Conservation (phyloP, 2,113 vertebrate genomes). For the Ibidorhyncha struthersii region DNA sequence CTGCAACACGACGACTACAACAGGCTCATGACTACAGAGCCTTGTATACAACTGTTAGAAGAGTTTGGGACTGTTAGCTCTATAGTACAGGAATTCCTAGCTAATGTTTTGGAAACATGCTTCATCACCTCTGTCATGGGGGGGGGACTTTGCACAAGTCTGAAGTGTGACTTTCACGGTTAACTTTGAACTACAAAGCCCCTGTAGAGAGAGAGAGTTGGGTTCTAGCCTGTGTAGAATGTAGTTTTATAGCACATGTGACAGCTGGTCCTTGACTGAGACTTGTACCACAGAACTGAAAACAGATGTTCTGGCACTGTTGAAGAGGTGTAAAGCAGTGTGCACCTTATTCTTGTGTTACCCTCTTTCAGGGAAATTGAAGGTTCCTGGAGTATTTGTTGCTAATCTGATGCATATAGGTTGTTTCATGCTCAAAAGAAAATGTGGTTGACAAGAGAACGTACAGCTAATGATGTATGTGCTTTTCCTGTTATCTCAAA, state of each 20-base stretch:
- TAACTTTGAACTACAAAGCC: neutral
- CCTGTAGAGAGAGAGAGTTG: neutral
- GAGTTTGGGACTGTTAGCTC: neutral
- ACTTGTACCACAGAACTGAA: neutral
- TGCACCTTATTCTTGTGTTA: neutral
- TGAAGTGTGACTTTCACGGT: neutral
- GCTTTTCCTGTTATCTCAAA: neutral
- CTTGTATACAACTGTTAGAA: fast-evolving
- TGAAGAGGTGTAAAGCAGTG: fast-evolving
- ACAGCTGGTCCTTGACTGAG: neutral
- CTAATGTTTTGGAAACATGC: neutral
- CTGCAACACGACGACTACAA: neutral
- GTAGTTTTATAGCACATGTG: neutral
- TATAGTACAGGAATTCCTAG: neutral
- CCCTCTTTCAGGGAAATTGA: neutral
- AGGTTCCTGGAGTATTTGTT: neutral
- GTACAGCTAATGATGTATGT: neutral
- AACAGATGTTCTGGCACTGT: neutral
- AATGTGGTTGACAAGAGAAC: neutral
- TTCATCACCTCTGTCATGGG: neutral
- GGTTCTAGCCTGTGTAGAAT: neutral
- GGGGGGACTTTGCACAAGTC: neutral
- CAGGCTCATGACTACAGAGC: neutral
- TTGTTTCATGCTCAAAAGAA: neutral
- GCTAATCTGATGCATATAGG: neutral